Percentiles rank a stretch among this genome's conserved stretches.
phyloP scores from a whole-genome alignment of 1,140 invertebrate genomes.

The Tetranychus cinnabarinus region DNA sequence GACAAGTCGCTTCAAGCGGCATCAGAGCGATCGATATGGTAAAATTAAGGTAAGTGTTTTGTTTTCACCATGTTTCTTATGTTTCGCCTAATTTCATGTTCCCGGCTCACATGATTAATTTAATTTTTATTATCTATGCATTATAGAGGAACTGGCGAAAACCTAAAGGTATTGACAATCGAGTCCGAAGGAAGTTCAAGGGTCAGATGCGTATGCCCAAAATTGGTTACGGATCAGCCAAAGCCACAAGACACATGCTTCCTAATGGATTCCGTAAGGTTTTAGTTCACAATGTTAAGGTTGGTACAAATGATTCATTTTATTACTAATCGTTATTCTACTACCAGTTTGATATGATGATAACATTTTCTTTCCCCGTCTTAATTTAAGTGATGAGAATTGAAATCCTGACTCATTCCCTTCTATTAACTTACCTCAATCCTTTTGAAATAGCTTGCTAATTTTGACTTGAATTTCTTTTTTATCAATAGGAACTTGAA shows the following conservation, averaged over 20 bases:
- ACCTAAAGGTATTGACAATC: slow-evolving; percentile 98
- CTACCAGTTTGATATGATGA: not conserved
- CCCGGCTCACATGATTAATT: not conserved
- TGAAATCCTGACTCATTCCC: not conserved
- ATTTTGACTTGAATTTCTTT: not conserved
- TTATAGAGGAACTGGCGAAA: slow-evolving; percentile 61
- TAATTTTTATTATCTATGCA: slow-evolving; percentile 13
- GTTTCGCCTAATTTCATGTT: not conserved
- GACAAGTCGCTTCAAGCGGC: slow-evolving; percentile 83
- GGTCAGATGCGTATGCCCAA: slow-evolving; percentile 96
- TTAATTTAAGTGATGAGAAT: not conserved
- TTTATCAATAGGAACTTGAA: slow-evolving; percentile 62
- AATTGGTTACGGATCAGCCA: slow-evolving; percentile 93
- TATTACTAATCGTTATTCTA: not conserved
- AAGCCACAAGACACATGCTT: slow-evolving; percentile 79
- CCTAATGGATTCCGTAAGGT: slow-evolving; percentile 94
- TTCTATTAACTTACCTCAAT: not conserved
- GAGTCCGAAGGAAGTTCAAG: slow-evolving; percentile 92
- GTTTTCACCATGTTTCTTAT: not conserved
- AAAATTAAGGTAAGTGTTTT: slow-evolving; percentile 55
- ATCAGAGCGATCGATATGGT: slow-evolving; percentile 87
- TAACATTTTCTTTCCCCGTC: not conserved
- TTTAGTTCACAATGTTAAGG: slow-evolving; percentile 54
- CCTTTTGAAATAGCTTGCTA: not conserved
- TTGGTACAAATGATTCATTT: slow-evolving; percentile 22